A percentile compares a stretch with the other conserved stretches of the same genome.
These are phyloP conservation scores for Tympanuchus pallidicinctus DNA, from an alignment of 2,113 vertebrate genomes.

Conservation along the genomic window DNA sequence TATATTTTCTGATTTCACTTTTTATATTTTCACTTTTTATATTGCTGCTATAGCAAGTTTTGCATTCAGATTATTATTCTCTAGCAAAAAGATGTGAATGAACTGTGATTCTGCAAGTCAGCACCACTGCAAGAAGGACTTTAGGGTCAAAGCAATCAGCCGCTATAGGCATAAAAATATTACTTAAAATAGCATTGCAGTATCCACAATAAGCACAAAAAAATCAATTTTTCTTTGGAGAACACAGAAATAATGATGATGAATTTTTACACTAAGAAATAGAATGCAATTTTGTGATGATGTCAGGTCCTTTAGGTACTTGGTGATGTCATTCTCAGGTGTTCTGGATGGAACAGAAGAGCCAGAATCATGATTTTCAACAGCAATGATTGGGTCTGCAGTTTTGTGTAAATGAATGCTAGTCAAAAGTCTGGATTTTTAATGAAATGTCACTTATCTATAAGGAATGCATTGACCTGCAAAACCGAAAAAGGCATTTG, in stretches of 20 bases:
- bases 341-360: background rate
- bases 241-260: slow-evolving; percentile 24
- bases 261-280: slow-evolving; percentile 7
- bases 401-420: background rate
- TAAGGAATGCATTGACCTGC: background rate
- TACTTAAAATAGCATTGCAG: slow-evolving; percentile 46
- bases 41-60: slow-evolving; percentile 15
- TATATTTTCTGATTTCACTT: background rate
- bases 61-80: background rate
- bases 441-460: background rate
- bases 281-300: slow-evolving; percentile 25
- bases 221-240: slow-evolving; percentile 27
- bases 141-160: slow-evolving; percentile 63
- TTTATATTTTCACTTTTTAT: background rate
- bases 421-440: background rate
- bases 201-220: slow-evolving; percentile 26
- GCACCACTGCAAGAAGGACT: slow-evolving; percentile 39
- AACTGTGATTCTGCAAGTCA: slow-evolving; percentile 50
- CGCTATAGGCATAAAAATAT: slow-evolving; percentile 35
- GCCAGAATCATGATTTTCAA: background rate
- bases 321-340: background rate
- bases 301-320: slow-evolving; percentile 8
- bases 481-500: background rate
- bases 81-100: slow-evolving; percentile 30
- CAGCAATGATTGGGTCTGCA: background rate